A percentile compares a stretch with the other conserved stretches of the same genome.
phyloP scores from a whole-genome alignment of 2,888 invertebrate genomes.

The Strigamia maritima region DNA sequence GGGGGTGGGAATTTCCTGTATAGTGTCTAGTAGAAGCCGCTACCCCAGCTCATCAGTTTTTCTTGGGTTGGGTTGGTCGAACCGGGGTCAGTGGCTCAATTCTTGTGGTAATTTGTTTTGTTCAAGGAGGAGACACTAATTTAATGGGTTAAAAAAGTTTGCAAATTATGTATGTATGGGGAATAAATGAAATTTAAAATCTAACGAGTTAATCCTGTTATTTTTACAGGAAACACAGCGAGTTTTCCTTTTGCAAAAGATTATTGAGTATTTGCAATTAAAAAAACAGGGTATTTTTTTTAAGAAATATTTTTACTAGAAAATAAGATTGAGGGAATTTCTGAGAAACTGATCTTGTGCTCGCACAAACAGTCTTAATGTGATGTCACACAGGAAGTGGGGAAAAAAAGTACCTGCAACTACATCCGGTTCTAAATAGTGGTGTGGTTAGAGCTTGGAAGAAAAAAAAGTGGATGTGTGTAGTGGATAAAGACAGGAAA shows the following conservation, averaged over 20 bases:
- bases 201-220: background rate
- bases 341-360: background rate
- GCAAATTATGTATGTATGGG: too few species aligned
- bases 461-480: constrained; percentile 8
- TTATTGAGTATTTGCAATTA: constrained; percentile 5
- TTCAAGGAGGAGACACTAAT: background rate
- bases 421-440: constrained; percentile 28
- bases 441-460: background rate
- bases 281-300: constrained; percentile 15
- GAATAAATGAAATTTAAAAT: background rate
- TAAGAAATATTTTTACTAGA: background rate
- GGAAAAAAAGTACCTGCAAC: constrained; percentile 11
- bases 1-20: constrained; percentile 37
- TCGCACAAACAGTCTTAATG: constrained; percentile 24
- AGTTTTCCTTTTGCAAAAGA: background rate
- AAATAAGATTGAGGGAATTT: background rate
- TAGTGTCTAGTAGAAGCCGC: constrained; percentile 25
- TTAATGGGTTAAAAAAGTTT: background rate
- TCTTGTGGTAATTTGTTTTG: constrained; percentile 21
- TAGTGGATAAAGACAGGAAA: constrained; percentile 30
- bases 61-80: constrained; percentile 11
- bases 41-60: constrained; percentile 32
- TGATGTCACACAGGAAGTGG: constrained; percentile 15
- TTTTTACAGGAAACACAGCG: background rate
- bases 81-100: constrained; percentile 13